phyloP scores from a whole-genome alignment of 1,140 invertebrate genomes.

The Phenacoccus solenopsis region DNA sequence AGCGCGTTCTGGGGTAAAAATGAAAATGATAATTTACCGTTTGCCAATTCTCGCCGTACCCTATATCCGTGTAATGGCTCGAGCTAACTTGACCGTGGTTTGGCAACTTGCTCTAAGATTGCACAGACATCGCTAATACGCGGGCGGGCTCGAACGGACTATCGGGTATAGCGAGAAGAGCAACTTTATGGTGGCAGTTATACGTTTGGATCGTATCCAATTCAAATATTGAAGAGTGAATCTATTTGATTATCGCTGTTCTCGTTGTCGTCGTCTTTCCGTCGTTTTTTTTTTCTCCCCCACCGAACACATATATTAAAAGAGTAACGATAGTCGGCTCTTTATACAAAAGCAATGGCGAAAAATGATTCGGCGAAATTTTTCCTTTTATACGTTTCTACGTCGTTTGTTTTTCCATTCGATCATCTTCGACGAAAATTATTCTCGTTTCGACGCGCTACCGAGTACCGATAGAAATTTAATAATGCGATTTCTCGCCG shows the following conservation, averaged over 20 bases:
- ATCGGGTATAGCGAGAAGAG: neutral
- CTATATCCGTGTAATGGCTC: neutral
- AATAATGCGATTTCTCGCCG: too few relatives aligned
- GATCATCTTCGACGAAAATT: neutral
- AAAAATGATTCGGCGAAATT: neutral
- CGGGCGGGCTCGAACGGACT: neutral
- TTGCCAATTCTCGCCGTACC: neutral
- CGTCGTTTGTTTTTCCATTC: neutral
- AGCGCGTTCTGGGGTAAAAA: neutral
- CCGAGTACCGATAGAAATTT: neutral
- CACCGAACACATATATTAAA: neutral
- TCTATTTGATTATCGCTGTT: constrained; percentile 2
- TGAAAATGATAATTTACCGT: neutral
- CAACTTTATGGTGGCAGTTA: neutral
- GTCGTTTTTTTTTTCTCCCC: neutral
- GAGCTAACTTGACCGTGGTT: neutral
- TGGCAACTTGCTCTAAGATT: neutral
- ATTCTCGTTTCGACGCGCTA: neutral
- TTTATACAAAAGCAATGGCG: neutral
- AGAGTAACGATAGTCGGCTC: neutral
- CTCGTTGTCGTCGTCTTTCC: neutral
- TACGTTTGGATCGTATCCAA: neutral
- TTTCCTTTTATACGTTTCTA: neutral
- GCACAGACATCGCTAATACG: neutral
- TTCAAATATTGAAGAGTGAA: constrained; percentile 3